phyloP scores from a whole-genome alignment of 64 coral and sea anemone genomes.

The Astreopora myriophthalma region DNA sequence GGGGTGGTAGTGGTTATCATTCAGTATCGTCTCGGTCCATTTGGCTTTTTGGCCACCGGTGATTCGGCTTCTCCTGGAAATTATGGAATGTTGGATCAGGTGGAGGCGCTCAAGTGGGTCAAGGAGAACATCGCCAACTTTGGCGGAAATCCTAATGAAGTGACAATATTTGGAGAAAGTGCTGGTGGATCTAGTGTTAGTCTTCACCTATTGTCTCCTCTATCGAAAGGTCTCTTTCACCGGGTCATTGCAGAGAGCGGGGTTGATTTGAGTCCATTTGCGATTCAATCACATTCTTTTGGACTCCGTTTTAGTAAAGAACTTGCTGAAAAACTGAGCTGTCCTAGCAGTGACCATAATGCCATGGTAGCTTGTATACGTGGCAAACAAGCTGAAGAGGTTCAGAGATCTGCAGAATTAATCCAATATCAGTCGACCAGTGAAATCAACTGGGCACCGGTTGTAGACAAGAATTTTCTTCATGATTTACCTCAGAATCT shows the following conservation, averaged over 20 bases:
- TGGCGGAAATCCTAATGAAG: slow-evolving; percentile 19
- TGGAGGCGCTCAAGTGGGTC: neutral
- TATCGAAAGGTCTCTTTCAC: slow-evolving; percentile 32
- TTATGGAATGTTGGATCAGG: slow-evolving; percentile 65
- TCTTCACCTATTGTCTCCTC: slow-evolving; percentile 38
- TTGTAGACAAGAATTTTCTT: slow-evolving; percentile 58
- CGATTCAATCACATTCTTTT: neutral
- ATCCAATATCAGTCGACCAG: neutral
- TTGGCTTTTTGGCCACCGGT: slow-evolving; percentile 22
- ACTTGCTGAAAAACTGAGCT: neutral
- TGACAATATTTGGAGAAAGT: slow-evolving; percentile 49
- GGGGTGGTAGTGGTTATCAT: slow-evolving; percentile 32
- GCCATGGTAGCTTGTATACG: slow-evolving; percentile 1
- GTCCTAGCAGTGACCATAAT: neutral
- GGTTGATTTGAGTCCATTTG: slow-evolving; percentile 24
- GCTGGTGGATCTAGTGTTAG: slow-evolving; percentile 35
- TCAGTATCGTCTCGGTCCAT: slow-evolving; percentile 35
- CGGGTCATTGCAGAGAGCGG: slow-evolving; percentile 52
- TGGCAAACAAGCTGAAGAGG: neutral
- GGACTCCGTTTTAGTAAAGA: neutral
- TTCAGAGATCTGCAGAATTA: slow-evolving; percentile 30
- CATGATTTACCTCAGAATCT: slow-evolving; percentile 54
- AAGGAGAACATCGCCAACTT: neutral
- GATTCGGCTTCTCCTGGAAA: slow-evolving; percentile 6
- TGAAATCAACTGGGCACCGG: slow-evolving; percentile 32